A percentile compares a stretch with the other conserved stretches of the same genome.
Conservation (phyloP, 1,140 invertebrate species). For the Pseudomyrmex cubaensis region DNA sequence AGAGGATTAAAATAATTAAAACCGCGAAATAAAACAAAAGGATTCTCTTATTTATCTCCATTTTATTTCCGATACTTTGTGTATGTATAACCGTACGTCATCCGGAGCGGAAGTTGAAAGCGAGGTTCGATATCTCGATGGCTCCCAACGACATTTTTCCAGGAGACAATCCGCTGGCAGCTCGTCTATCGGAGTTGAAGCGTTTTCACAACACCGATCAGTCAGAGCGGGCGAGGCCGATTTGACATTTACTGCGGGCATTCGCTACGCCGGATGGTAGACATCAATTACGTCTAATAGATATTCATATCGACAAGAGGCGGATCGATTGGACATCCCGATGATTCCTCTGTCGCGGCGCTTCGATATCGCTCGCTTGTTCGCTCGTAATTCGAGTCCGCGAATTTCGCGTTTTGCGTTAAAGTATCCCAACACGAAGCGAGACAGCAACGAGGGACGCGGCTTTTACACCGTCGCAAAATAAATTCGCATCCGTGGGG, state of each 20-base stretch:
- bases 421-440: constrained; percentile 20
- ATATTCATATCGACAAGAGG: constrained; percentile 71
- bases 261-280: constrained; percentile 50
- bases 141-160: constrained; percentile 50
- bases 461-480: constrained; percentile 15
- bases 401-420: constrained; percentile 21
- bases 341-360: constrained; percentile 49
- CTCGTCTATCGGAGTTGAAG: constrained; percentile 34
- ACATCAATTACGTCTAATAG: constrained; percentile 77
- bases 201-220: constrained; percentile 61
- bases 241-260: constrained; percentile 67
- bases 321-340: constrained; percentile 58
- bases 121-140: constrained; percentile 34
- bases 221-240: constrained; percentile 39
- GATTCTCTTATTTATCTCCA: neutral
- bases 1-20: constrained; percentile 30
- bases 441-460: neutral
- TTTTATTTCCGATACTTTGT: neutral
- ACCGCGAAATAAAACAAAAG: neutral
- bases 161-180: constrained; percentile 53
- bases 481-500: constrained; percentile 24
- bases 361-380: neutral
- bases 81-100: neutral
- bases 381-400: constrained; percentile 2
- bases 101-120: constrained; percentile 18